phyloP scores from a whole-genome alignment of 2,113 vertebrate species.

The Vicugna pacos region DNA sequence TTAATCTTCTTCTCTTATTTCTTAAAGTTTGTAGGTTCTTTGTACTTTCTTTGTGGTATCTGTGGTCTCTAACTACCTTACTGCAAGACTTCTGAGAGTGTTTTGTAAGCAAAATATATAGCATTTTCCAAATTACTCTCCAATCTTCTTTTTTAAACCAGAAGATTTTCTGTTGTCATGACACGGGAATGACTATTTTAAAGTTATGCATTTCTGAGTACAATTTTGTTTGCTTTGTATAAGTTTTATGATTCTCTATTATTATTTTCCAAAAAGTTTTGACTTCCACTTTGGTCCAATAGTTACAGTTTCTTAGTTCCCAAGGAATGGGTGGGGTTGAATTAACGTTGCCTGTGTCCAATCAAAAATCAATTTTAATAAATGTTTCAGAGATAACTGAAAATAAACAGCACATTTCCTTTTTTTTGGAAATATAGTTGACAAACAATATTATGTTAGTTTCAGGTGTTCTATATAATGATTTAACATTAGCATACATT shows the following conservation, averaged over 20 bases:
- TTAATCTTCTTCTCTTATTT: neutral
- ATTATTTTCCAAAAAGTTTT: neutral
- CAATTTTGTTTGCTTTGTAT: neutral
- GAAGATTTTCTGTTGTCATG: neutral
- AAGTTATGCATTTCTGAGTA: neutral
- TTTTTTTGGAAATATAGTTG: neutral
- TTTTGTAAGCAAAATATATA: neutral
- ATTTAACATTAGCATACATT: neutral
- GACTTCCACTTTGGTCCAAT: neutral
- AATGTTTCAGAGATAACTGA: neutral
- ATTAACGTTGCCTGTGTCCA: neutral
- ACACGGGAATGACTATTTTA: neutral
- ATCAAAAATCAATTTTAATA: neutral
- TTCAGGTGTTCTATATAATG: neutral
- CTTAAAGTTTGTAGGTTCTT: neutral
- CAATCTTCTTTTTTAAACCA: neutral
- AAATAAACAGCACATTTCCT: neutral
- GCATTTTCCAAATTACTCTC: neutral
- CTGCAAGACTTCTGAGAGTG: neutral
- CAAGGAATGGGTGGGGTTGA: neutral
- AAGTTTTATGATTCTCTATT: neutral
- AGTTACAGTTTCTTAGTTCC: neutral
- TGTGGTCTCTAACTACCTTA: neutral
- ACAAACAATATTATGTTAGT: neutral
- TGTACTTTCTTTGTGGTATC: neutral